phyloP scores from a whole-genome alignment of 2,797 vertebrate species.

The Buceros bicornis region DNA sequence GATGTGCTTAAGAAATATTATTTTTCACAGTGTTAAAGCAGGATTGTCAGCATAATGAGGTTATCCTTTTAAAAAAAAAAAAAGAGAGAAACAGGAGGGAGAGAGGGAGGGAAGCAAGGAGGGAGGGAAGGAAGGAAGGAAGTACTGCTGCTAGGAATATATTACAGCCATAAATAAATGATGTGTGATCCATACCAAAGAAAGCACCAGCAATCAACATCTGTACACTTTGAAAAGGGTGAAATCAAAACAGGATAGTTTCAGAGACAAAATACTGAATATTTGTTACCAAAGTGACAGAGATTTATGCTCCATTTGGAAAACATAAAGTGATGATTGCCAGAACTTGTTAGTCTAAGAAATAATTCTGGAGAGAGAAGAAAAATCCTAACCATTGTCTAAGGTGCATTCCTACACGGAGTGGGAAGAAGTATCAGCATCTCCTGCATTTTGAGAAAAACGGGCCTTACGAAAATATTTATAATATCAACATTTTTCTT shows the following conservation, averaged over 20 bases:
- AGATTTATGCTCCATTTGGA: not conserved
- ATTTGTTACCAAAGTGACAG: not conserved
- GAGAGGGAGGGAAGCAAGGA: not conserved
- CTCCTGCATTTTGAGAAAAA: not conserved
- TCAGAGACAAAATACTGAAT: not conserved
- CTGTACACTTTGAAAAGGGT: not conserved
- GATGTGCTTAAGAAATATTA: not conserved
- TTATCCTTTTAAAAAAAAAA: not conserved
- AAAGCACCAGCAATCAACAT: not conserved
- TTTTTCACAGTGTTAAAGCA: not conserved
- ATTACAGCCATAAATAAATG: not conserved
- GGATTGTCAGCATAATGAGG: not conserved
- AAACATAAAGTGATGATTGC: not conserved
- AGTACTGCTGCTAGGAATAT: not conserved
- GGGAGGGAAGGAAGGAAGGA: not conserved
- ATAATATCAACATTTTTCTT: not conserved
- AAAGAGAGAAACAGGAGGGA: not conserved
- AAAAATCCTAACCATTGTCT: not conserved
- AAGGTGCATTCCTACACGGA: not conserved
- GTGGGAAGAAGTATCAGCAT: not conserved
- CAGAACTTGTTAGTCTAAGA: not conserved
- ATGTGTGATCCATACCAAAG: not conserved
- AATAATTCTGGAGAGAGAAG: not conserved
- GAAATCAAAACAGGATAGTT: not conserved
- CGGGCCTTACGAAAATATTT: not conserved